A percentile compares a stretch with the other conserved stretches of the same genome.
phyloP scores from a whole-genome alignment of 1,140 invertebrate genomes.

The Conus betulinus region DNA sequence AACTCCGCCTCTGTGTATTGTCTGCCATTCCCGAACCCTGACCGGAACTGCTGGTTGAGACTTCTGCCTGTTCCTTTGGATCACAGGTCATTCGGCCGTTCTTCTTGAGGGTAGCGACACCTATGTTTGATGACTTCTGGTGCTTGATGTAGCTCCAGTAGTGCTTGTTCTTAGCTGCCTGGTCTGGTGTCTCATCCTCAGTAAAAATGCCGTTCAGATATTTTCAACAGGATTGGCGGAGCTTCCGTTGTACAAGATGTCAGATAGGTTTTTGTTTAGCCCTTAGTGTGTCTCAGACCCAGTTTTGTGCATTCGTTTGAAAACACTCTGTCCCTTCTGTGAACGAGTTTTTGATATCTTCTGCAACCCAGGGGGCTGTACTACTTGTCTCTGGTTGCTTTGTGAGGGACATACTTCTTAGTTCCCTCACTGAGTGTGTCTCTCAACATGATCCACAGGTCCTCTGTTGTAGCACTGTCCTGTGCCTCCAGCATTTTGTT shows the following conservation, averaged over 20 bases:
- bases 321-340: neutral
- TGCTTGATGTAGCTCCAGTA: conserved; percentile 6
- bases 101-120: neutral
- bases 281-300: neutral
- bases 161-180: neutral
- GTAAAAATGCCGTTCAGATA: neutral
- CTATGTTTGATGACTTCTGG: neutral
- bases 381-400: neutral
- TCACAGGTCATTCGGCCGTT: neutral
- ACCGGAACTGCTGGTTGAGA: too few relatives aligned
- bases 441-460: neutral
- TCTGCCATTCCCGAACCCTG: too few relatives aligned
- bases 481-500: neutral
- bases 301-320: neutral
- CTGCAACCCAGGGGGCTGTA: neutral
- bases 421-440: neutral
- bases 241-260: neutral
- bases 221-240: neutral
- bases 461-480: neutral
- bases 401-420: neutral
- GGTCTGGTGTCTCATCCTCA: neutral
- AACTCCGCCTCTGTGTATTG: too few relatives aligned
- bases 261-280: neutral
- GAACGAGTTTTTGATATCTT: neutral
- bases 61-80: neutral